These are phyloP conservation scores for Himalopsyche tibetana DNA, from an alignment of 2,888 invertebrate species.

Conservation along the genomic window DNA sequence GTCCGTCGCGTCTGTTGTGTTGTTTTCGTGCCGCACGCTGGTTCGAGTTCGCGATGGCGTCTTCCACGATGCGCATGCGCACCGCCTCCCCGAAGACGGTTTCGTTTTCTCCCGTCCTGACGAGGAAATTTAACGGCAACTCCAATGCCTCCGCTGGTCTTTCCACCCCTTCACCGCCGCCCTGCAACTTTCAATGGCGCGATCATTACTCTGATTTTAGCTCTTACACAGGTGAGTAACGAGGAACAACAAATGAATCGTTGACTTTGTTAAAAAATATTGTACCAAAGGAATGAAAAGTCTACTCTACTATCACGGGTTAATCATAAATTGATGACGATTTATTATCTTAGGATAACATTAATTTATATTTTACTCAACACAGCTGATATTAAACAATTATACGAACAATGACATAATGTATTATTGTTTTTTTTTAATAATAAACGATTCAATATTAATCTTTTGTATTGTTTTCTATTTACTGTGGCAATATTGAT, in stretches of 20 bases:
- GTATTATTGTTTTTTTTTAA: too few relatives aligned
- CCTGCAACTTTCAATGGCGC: conserved; percentile 74
- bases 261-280: neutral
- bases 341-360: too few relatives aligned
- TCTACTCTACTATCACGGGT: too few relatives aligned
- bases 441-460: too few relatives aligned
- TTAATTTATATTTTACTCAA: too few relatives aligned
- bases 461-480: too few relatives aligned
- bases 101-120: conserved; percentile 80
- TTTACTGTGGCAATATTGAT: too few relatives aligned
- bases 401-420: too few relatives aligned
- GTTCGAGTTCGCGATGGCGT: conserved; percentile 72
- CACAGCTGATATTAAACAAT: too few relatives aligned
- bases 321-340: too few relatives aligned
- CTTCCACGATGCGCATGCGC: conserved; percentile 78
- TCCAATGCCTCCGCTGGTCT: conserved; percentile 64
- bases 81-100: conserved; percentile 81
- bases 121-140: conserved; percentile 77
- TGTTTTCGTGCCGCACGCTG: conserved; percentile 9
- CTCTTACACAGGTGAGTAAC: conserved; percentile 76
- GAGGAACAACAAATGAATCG: neutral
- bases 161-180: conserved; percentile 69
- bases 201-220: conserved; percentile 76
- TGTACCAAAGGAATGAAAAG: too few relatives aligned
- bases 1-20: conserved; percentile 8